phyloP scores from a whole-genome alignment of 2,113 vertebrate genomes.

The Uria aalge region DNA sequence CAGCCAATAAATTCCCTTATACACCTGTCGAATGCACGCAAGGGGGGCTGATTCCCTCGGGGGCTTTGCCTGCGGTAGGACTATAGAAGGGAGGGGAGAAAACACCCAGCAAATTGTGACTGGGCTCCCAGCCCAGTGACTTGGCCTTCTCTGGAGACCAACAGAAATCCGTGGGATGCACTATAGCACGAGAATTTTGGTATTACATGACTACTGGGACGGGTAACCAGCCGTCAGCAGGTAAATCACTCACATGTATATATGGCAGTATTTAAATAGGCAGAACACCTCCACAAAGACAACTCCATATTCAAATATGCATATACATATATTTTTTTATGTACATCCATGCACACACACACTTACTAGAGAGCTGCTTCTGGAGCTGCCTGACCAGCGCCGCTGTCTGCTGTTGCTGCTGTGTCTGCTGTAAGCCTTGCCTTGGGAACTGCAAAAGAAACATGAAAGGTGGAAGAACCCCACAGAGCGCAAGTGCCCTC shows the following conservation, averaged over 20 bases:
- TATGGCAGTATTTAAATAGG: neutral
- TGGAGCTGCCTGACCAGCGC: conserved; percentile 78
- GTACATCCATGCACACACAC: neutral
- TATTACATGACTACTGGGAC: neutral
- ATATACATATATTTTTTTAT: neutral
- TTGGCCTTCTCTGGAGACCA: neutral
- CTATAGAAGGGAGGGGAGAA: neutral
- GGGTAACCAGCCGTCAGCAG: neutral
- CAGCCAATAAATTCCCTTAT: rapidly evolving
- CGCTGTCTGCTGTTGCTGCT: conserved; percentile 78
- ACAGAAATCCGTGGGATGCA: neutral
- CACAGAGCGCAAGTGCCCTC: rapidly evolving
- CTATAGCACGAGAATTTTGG: neutral
- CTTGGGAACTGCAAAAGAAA: conserved; percentile 73
- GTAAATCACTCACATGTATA: neutral
- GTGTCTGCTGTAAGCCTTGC: conserved; percentile 75
- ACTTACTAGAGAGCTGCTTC: conserved; percentile 79
- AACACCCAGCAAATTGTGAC: neutral
- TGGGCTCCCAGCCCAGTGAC: neutral
- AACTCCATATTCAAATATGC: neutral
- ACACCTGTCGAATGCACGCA: rapidly evolving
- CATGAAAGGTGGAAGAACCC: neutral
- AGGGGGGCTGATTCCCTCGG: rapidly evolving
- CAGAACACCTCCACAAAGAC: neutral
- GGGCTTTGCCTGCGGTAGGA: rapidly evolving